Percentiles rank a stretch among this genome's conserved stretches.
Conservation (phyloP, 64 coral and sea anemone species). For the Pocillopora damicornis region DNA sequence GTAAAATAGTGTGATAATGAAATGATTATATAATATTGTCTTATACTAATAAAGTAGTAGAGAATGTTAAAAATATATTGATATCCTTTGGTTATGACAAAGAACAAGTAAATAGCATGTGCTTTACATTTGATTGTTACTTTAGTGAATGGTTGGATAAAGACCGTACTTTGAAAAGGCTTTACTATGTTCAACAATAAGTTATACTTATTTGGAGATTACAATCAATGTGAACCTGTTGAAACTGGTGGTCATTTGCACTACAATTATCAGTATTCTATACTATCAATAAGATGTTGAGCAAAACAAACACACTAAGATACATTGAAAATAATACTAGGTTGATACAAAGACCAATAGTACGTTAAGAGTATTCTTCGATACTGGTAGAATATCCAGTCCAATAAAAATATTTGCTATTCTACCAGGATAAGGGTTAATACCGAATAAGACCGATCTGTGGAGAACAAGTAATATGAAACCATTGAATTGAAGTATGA, state of each 20-base stretch:
- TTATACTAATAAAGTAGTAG: no score
- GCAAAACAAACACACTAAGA: neutral
- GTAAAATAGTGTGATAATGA: no score
- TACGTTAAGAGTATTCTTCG: neutral
- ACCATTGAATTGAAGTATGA: slow-evolving; percentile 24
- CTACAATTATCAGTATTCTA: neutral
- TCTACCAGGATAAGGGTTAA: slow-evolving; percentile 4
- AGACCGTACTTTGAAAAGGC: neutral
- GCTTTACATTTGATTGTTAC: slow-evolving; percentile 31
- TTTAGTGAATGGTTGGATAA: no score
- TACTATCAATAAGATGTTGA: neutral
- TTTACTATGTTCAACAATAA: neutral
- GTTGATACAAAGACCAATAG: neutral
- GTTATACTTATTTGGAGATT: slow-evolving; percentile 15
- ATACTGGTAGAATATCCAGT: slow-evolving; percentile 11
- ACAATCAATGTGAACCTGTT: neutral
- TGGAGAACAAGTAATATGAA: neutral
- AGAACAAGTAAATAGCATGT: neutral
- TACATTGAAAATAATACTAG: neutral
- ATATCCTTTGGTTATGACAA: neutral
- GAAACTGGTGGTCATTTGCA: neutral
- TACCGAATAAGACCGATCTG: neutral
- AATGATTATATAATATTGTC: no score
- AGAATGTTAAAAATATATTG: slow-evolving; percentile 4
- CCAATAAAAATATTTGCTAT: slow-evolving; percentile 27